Conservation (phyloP, 2,113 vertebrate genomes). For the Lampris megalopsis region DNA sequence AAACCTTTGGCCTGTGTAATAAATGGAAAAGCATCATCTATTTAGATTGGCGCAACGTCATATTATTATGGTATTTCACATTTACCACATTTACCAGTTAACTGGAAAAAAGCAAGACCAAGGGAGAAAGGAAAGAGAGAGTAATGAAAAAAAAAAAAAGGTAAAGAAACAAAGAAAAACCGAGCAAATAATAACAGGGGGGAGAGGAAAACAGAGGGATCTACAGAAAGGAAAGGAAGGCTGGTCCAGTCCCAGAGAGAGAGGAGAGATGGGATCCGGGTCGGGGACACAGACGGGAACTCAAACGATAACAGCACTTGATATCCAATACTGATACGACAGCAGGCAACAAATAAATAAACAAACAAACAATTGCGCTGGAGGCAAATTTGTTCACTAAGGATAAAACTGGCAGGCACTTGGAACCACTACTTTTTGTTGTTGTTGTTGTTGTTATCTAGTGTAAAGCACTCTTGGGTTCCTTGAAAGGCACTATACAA, state of each 20-base stretch:
- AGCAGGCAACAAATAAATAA: not conserved
- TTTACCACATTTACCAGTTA: not conserved
- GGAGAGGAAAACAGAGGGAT: not conserved
- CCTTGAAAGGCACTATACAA: too few relatives aligned
- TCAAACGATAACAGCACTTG: not conserved
- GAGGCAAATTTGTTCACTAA: constrained; percentile 15
- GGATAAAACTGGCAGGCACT: not conserved
- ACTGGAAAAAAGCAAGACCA: not conserved
- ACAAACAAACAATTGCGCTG: not conserved
- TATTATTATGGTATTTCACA: not conserved
- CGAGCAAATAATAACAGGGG: not conserved
- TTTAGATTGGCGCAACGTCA: not conserved
- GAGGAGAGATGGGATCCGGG: not conserved
- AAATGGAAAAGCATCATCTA: not conserved
- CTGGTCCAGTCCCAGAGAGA: not conserved
- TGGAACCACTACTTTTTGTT: not conserved
- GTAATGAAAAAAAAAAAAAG: not conserved
- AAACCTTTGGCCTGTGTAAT: not conserved
- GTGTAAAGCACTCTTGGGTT: too few relatives aligned
- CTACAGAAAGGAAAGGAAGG: not conserved
- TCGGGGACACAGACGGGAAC: not conserved
- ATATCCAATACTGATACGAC: constrained; percentile 34
- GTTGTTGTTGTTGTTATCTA: too few relatives aligned
- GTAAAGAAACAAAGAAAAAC: too few relatives aligned
- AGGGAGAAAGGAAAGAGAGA: not conserved